Percentiles rank a stretch among this genome's conserved stretches.
These are phyloP conservation scores for Limnodromus scolopaceus DNA, from an alignment of 2,797 vertebrate species.

Conservation along the genomic window DNA sequence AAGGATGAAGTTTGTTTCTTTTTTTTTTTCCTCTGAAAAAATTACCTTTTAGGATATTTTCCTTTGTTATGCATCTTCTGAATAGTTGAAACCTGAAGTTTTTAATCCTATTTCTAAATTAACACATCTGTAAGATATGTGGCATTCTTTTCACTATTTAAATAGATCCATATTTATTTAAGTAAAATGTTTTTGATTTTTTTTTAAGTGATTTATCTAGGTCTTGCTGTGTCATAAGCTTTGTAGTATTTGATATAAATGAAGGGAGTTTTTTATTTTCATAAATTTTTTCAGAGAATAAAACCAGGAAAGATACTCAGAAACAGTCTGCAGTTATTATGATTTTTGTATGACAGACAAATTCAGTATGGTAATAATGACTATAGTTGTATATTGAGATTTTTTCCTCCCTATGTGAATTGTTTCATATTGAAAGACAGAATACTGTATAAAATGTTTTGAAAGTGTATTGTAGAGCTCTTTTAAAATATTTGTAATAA, in stretches of 20 bases:
- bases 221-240: not conserved
- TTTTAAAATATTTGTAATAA: slow-evolving; percentile 72
- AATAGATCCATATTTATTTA: slow-evolving; percentile 33
- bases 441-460: slow-evolving; percentile 68
- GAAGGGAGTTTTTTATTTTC: not conserved
- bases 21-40: not conserved
- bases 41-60: not conserved
- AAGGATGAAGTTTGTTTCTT: not conserved
- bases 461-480: slow-evolving; percentile 63
- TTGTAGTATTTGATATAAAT: not conserved
- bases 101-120: not conserved
- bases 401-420: slow-evolving; percentile 45
- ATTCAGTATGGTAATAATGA: slow-evolving; percentile 35
- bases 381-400: not conserved
- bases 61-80: not conserved
- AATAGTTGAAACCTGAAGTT: not conserved
- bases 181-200: not conserved
- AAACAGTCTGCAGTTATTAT: not conserved
- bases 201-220: not conserved
- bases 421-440: slow-evolving; percentile 76
- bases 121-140: not conserved
- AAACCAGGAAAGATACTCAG: not conserved
- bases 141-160: not conserved
- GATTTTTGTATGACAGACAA: slow-evolving; percentile 31
- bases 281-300: not conserved